Base-by-base conservation (phyloP, 2,113 vertebrate species). In the Paraplagusia blochii region DNA sequence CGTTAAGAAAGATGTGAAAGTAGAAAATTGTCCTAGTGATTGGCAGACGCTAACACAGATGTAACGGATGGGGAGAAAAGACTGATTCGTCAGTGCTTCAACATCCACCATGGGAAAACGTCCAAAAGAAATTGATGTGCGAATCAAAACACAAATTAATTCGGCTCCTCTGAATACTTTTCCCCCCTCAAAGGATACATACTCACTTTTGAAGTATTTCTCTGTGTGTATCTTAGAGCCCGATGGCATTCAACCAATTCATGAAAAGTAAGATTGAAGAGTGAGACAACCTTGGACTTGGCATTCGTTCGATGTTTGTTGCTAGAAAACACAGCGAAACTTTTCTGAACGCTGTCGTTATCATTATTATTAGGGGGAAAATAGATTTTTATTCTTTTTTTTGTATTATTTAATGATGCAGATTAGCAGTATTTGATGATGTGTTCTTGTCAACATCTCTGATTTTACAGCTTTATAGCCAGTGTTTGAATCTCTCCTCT, bases 241-340 rank as follows among this genome's bases (percentile, higher is more conserved):
- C 43, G 45, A 5, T 40, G 38, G 15, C 46, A 36, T n/a, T n/a
- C 29, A 10, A 43, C 22, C 18, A 44, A 53, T 17, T 36, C 49
- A 66, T 14, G 53, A 65, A 53, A 40, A 6, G 11, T 48, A 63
- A 53, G 49, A 48, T 38, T 4, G 22, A 29, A 29, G 22, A 29
- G 22, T 29, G 22, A 61, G 19, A 44, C 66, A 66, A 77, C 53
- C 57, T 53, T 69, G 58, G 72, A 33, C 11, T 5, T 67, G 34
- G 46, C 49, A 44, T 67, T 58, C 36, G 16, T 57, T 61, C 8
- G 40, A 55, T 42, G 33, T 47, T 34, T 63, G 19, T 66, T 45
- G 58, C 42, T 67, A 19, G 18, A 47, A 64, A 60, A 19, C 6
- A 29, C 17, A 58, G 9, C 44, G 9, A 43, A 56, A 22, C 43